These are phyloP conservation scores for Melipona bicolor DNA, from an alignment of 2,888 invertebrate genomes.

Conservation along the genomic window DNA sequence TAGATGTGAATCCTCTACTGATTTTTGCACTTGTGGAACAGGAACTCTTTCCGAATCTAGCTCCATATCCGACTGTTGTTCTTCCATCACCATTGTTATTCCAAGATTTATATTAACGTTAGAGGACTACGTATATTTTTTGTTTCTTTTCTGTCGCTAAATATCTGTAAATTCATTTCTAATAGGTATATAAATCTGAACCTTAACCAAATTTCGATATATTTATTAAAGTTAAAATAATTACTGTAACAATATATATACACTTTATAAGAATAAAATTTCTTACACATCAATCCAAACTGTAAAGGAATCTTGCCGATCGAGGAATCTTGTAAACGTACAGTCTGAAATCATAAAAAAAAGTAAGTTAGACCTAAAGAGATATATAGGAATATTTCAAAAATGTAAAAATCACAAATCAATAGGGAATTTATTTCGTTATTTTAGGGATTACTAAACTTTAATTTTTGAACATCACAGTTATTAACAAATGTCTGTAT, in stretches of 20 bases:
- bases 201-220: not conserved
- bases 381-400: not conserved
- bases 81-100: conserved; percentile 81
- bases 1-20: conserved; percentile 52
- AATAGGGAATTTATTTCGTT: conserved; percentile 26
- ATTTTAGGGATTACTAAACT: not conserved
- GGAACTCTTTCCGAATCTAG: conserved; percentile 80
- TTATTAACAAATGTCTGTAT: not conserved
- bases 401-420: not conserved
- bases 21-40: conserved; percentile 77
- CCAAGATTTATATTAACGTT: conserved; percentile 17
- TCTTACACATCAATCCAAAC: conserved; percentile 5
- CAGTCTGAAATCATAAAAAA: conserved; percentile 5
- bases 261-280: not conserved
- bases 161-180: conserved; percentile 16
- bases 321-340: not conserved
- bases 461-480: not conserved
- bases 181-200: not conserved
- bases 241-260: not conserved
- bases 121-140: conserved; percentile 5
- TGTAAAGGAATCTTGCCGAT: conserved; percentile 6
- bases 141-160: not conserved
- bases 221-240: not conserved
- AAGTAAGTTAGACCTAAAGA: not conserved
- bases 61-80: conserved; percentile 78